Evolutionary conservation across 2,888 invertebrate genomes (phyloP), one percentile per base, ranked within the genome.

Genomic region (Calameuta idolon): DNA sequence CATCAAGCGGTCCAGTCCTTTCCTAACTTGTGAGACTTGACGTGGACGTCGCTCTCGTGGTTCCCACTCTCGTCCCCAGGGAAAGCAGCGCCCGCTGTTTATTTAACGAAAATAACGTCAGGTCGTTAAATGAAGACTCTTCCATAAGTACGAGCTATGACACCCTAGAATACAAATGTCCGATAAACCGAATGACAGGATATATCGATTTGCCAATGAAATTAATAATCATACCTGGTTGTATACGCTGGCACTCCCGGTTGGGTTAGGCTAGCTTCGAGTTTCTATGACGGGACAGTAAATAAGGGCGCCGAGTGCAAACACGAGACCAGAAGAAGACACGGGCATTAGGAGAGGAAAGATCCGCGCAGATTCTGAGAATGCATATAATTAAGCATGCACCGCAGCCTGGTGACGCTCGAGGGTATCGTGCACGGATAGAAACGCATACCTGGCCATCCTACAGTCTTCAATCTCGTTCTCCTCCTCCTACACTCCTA

Each of bases 361-460:
- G 86, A 88, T 86, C 85, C 81, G 82, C 84, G 84, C 83, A 83
- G 87, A 88, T 89, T 89, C 88, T 85, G 84, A 87, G 89, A 89
- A 89, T 86, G 87, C 87, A 88, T 88, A 88, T 89, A 89, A 89
- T 89, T 89, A 89, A 89, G 86, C 86, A 83, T 81, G 82, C 82
- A 34, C 30, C 73, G 69, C 73, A 11, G 69, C 35, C 55, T 75
- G 68, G 69, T 68, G 77, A 77, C 76, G 77, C 71, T 34, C 35
- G 30, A 37, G 69, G 55, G 55, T 55, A 55, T 71, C 71, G 71
- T 33, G 34, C 71, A 71, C 9, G 71, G 33, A 71, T 34, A 71
- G 33, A 71, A 34, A 71, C 71, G 71, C 71, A 34, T 34, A 34
- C 33, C 33, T 71, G 31, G 12, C 12, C 11, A 76, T 55, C 55